Percentiles rank a stretch among this genome's conserved stretches.
phyloP scores from a whole-genome alignment of 2,888 invertebrate species.

The Latrodectus elegans region DNA sequence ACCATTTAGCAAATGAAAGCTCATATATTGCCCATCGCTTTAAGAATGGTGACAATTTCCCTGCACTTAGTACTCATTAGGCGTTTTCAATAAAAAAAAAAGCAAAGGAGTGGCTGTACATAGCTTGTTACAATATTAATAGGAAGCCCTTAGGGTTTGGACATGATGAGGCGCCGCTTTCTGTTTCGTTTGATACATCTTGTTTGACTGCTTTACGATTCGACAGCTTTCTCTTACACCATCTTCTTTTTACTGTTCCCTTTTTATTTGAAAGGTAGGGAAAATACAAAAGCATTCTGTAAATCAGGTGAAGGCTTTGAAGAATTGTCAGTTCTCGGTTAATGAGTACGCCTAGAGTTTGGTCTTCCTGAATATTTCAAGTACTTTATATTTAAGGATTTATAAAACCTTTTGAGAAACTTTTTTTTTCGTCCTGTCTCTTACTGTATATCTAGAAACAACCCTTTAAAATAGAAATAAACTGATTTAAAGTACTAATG shows the following conservation, averaged over 20 bases:
- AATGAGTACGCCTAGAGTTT: too few relatives aligned
- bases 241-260: constrained; percentile 7
- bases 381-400: too few relatives aligned
- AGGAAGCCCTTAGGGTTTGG: not conserved
- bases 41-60: constrained; percentile 4
- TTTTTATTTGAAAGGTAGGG: constrained; percentile 2
- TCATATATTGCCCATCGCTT: not conserved
- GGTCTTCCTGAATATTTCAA: too few relatives aligned
- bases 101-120: not conserved
- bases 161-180: not conserved
- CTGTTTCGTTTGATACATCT: not conserved
- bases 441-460: too few relatives aligned
- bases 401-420: too few relatives aligned
- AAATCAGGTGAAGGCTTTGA: not conserved
- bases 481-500: too few relatives aligned
- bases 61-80: constrained; percentile 16
- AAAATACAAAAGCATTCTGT: not conserved
- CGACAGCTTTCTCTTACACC: not conserved
- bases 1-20: not conserved
- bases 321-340: not conserved
- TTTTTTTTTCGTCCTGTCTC: too few relatives aligned
- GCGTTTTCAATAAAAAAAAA: not conserved
- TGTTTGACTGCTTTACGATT: constrained; percentile 16
- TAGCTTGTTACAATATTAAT: not conserved
- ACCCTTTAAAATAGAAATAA: too few relatives aligned